Evolutionary conservation across 2,797 vertebrate genomes (phyloP), one percentile per base, ranked within the genome.

Genomic region (Sitta carolinensis): DNA sequence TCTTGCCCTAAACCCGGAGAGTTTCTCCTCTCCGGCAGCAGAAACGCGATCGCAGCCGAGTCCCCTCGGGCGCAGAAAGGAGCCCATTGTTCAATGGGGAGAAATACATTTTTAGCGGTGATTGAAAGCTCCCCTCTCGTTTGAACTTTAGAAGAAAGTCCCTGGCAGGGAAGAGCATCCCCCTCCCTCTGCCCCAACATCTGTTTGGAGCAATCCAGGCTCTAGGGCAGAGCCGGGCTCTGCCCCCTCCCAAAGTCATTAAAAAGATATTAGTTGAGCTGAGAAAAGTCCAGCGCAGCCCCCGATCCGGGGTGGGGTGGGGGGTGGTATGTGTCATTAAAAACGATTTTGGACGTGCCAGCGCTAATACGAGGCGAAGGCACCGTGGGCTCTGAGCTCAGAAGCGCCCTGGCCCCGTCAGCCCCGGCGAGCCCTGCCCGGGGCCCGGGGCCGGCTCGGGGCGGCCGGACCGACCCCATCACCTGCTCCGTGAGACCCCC

Each of bases 231-330:
- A 94, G 95, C 93, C 47, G 66, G 34, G 88, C 90, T 86, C 79
- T 96, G 93, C 89, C 95, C 96, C 94, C 93, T 94, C 91, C 79
- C 78, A 43, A 97, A 97, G 97, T 98, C 97, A 98, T 98, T 98
- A 98, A 98, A 98, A 98, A 97, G 97, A 98, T 98, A 97, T 98
- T 98, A 98, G 97, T 78, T 45, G 94, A 94, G 93, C 94, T 93
- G 96, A 94, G 96, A 95, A 94, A 94, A 94, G 96, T 93, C 97
- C 97, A 63, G 94, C 89, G 93, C 96, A 96, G 96, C 88, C 94
- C 97, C 93, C 78, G 95, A 93, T 95, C 90, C 84, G 45, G 80
- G 36, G 34, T 58, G 51, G n/a, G 43, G 45, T 16, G 43, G 43
- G 29, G 26, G 38, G 52, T 36, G 55, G 21, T 30, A 42, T 25